Percentiles rank a stretch among this genome's conserved stretches.
Conservation (phyloP, 2,113 vertebrate species). For the Pseudorasbora parva region DNA sequence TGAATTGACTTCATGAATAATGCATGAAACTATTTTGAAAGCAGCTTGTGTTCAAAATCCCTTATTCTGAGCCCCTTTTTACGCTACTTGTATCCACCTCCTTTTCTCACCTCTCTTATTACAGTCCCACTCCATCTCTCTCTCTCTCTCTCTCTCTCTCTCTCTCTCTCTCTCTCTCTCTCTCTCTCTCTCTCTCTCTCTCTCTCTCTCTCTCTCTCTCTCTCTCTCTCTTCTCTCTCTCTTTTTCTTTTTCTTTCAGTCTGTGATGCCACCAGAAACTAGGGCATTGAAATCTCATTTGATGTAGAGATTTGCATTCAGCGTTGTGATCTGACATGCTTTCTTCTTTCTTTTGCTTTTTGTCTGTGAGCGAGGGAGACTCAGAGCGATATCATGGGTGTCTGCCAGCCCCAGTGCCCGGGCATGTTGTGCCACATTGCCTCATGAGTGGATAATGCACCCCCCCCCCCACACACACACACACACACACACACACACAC, state of each 20-base stretch:
- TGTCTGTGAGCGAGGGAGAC: constrained; percentile 61
- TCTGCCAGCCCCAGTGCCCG: constrained; percentile 69
- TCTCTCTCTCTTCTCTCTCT: constrained; percentile 8
- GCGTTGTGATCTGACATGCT: constrained; percentile 51
- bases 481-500: too few species aligned
- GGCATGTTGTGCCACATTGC: constrained; percentile 78
- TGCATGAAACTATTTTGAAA: constrained; percentile 68
- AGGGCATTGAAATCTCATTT: constrained; percentile 75
- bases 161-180: constrained; percentile 30
- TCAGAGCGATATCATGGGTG: constrained; percentile 9
- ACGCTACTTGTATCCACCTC: background rate
- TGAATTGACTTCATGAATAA: constrained; percentile 65
- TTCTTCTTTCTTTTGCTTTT: constrained; percentile 41
- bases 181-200: constrained; percentile 54
- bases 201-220: constrained; percentile 62
- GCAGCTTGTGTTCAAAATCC: constrained; percentile 57
- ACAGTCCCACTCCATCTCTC: background rate
- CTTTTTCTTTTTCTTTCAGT: constrained; percentile 63
- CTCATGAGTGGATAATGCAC: constrained; percentile 66
- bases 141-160: constrained; percentile 30
- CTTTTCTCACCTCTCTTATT: background rate
- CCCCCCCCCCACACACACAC: too few species aligned
- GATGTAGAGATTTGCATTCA: constrained; percentile 76
- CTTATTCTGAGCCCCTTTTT: constrained; percentile 59
- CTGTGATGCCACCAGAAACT: constrained; percentile 68